phyloP scores from a whole-genome alignment of 2,113 vertebrate genomes.

The Origma solitaria region DNA sequence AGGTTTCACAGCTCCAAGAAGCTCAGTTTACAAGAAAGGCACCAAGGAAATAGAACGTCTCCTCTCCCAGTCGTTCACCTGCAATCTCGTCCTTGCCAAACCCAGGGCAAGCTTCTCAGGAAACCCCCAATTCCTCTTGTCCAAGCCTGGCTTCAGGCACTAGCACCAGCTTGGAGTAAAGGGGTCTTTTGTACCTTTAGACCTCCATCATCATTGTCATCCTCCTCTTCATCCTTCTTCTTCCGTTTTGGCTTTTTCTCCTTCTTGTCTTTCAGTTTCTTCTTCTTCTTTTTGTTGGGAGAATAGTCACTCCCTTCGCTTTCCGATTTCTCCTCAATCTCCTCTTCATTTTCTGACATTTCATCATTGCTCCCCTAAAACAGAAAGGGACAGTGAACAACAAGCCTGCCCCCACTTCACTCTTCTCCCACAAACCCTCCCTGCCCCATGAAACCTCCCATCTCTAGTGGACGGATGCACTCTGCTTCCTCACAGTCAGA shows the following conservation, averaged over 20 bases:
- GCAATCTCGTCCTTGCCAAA: background rate
- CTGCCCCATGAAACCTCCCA: background rate
- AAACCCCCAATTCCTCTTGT: background rate
- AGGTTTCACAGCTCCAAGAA: background rate
- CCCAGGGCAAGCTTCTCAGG: background rate
- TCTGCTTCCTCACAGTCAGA: background rate
- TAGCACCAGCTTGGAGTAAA: background rate
- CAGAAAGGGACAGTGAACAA: background rate
- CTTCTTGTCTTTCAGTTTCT: slow-evolving; percentile 92
- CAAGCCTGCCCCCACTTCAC: background rate
- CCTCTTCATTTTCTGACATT: slow-evolving; percentile 84
- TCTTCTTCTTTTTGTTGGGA: slow-evolving; percentile 93
- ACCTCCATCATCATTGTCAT: slow-evolving; percentile 81
- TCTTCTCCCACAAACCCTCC: background rate
- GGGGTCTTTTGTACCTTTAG: slow-evolving; percentile 74
- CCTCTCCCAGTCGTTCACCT: background rate
- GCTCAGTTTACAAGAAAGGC: background rate
- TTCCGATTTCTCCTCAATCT: slow-evolving; percentile 80
- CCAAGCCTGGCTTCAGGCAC: background rate
- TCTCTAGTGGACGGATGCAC: background rate
- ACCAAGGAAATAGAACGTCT: background rate
- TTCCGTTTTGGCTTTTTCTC: slow-evolving; percentile 89
- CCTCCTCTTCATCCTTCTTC: slow-evolving; percentile 90
- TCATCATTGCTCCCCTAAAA: slow-evolving; percentile 81
- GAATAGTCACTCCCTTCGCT: slow-evolving; percentile 91